phyloP scores from a whole-genome alignment of 2,888 invertebrate species.

The Drosophila mimica region DNA sequence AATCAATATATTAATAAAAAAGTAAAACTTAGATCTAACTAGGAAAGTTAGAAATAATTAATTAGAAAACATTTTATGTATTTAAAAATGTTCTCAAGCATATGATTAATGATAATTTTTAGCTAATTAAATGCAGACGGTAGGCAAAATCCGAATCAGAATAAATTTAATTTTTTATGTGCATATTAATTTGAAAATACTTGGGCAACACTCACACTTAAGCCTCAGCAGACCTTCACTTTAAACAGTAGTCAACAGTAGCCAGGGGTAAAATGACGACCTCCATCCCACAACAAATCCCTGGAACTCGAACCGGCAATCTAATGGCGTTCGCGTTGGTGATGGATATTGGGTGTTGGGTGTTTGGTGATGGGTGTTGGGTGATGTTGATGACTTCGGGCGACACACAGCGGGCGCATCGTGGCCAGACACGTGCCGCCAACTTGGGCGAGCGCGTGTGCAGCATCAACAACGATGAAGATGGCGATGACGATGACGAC shows the following conservation, averaged over 20 bases:
- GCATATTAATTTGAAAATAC: constrained; percentile 43
- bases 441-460: constrained; percentile 79
- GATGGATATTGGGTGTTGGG: constrained; percentile 18
- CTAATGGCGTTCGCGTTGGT: constrained; percentile 66
- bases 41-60: background rate
- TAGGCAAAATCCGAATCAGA: constrained; percentile 20
- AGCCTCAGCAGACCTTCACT: constrained; percentile 44
- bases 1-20: background rate
- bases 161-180: constrained; percentile 9
- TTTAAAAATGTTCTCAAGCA: constrained; percentile 36
- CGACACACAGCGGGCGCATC: constrained; percentile 65
- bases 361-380: constrained; percentile 5
- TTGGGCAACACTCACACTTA: constrained; percentile 24
- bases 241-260: constrained; percentile 56
- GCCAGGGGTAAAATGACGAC: background rate
- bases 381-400: constrained; percentile 46
- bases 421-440: constrained; percentile 74
- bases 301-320: constrained; percentile 59
- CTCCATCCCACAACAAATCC: constrained; percentile 13
- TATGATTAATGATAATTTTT: constrained; percentile 71
- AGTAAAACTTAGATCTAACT: background rate
- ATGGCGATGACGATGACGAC: constrained; percentile 36
- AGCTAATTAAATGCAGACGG: constrained; percentile 69
- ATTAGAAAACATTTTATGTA: constrained; percentile 3
- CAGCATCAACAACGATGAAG: constrained; percentile 71